Percentiles rank a stretch among this genome's conserved stretches.
These are phyloP conservation scores for Phacellophora camtschatica DNA, from an alignment of 30 jellyfish, hydroid and myxozoan genomes.

Conservation along the genomic window DNA sequence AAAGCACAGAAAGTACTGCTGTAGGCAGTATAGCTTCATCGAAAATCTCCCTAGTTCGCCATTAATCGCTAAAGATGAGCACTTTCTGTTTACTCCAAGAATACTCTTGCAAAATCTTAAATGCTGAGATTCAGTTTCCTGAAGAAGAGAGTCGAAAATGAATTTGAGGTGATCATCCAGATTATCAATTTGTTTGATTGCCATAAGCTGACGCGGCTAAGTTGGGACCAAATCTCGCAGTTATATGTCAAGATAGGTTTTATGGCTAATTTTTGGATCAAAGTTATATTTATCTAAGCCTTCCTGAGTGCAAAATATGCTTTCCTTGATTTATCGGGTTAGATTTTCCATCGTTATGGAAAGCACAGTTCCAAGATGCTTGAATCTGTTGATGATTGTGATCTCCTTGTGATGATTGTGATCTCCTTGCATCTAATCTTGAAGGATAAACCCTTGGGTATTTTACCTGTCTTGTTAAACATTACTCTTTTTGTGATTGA, in stretches of 20 bases:
- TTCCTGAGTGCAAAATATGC: too few relatives aligned
- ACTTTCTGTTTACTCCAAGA: background rate
- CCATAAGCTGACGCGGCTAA: background rate
- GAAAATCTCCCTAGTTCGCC: background rate
- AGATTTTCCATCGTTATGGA: too few relatives aligned
- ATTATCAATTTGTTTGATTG: background rate
- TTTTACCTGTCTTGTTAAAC: conserved; percentile 12
- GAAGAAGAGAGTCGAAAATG: background rate
- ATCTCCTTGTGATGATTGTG: background rate
- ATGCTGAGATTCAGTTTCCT: background rate
- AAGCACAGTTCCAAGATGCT: background rate
- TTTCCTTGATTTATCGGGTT: too few relatives aligned
- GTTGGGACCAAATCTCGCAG: too few relatives aligned
- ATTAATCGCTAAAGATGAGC: background rate
- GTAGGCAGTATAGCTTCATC: background rate
- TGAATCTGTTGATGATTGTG: background rate
- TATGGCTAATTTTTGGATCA: too few relatives aligned
- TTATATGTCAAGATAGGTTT: too few relatives aligned
- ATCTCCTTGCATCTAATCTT: background rate
- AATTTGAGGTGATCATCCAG: background rate
- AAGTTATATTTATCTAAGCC: too few relatives aligned
- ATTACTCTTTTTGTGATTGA: background rate
- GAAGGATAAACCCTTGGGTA: background rate
- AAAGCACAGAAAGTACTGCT: too few relatives aligned
- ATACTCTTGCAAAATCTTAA: background rate